Percentiles rank a stretch among this genome's conserved stretches.
phyloP scores from a whole-genome alignment of 2,888 invertebrate species.

The Torymus texanus region DNA sequence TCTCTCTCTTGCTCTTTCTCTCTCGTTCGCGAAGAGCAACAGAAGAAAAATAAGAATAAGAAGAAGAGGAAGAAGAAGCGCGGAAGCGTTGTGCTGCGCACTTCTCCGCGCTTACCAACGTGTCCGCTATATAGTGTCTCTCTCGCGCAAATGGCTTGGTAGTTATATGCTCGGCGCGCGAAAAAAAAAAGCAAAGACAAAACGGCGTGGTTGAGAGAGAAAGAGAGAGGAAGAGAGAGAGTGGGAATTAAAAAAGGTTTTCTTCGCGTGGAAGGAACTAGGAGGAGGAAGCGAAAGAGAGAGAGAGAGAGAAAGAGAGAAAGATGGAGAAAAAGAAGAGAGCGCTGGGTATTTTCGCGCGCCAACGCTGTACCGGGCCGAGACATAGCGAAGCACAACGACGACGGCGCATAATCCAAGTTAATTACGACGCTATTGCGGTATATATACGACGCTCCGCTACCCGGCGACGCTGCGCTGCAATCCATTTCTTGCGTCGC shows the following conservation, averaged over 20 bases:
- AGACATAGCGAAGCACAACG: not conserved
- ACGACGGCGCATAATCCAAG: conserved; percentile 46
- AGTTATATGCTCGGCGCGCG: too few species aligned
- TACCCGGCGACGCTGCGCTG: not conserved
- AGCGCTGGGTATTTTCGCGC: conserved; percentile 14
- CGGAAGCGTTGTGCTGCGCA: too few species aligned
- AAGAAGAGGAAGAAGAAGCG: too few species aligned
- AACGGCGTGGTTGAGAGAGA: not conserved
- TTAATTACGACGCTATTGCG: conserved; percentile 50
- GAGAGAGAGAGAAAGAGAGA: not conserved
- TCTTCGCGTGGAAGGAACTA: not conserved
- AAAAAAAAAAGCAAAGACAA: not conserved
- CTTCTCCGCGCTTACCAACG: too few species aligned
- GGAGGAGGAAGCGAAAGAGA: not conserved
- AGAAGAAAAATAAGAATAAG: too few species aligned
- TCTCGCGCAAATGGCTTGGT: too few species aligned
- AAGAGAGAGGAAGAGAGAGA: not conserved
- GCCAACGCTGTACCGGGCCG: not conserved
- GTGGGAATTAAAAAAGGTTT: not conserved
- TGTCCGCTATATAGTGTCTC: too few species aligned
- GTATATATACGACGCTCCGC: conserved; percentile 17
- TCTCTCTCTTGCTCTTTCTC: too few species aligned
- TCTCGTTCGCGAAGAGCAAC: too few species aligned
- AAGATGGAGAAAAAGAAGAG: not conserved
- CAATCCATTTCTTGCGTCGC: conserved; percentile 23